A percentile compares a stretch with the other conserved stretches of the same genome.
Evolutionary conservation across 2,888 invertebrate species (phyloP).

Genomic region (Plebejus melissa): DNA sequence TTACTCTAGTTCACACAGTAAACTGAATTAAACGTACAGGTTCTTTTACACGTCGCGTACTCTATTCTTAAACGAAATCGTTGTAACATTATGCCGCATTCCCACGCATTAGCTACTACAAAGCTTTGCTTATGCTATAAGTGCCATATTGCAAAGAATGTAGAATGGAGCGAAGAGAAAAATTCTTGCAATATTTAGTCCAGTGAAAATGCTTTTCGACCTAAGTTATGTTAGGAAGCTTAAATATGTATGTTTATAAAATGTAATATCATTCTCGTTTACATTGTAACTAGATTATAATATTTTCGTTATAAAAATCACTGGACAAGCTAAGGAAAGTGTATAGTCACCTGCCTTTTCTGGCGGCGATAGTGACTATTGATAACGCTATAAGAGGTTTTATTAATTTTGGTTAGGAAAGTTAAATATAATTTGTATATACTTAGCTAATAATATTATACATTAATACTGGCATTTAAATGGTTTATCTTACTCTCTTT

Average conservation of each 20-base stretch:
- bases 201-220: conserved; percentile 5
- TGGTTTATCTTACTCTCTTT: too few relatives aligned
- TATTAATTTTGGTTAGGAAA: too few relatives aligned
- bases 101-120: conserved; percentile 23
- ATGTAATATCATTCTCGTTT: conserved; percentile 3
- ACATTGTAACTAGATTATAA: not conserved
- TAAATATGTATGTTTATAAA: conserved; percentile 7
- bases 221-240: not conserved
- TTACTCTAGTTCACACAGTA: conserved; percentile 12
- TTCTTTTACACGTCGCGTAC: conserved; percentile 1
- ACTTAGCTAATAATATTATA: too few relatives aligned
- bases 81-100: conserved; percentile 26
- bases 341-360: not conserved
- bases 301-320: not conserved
- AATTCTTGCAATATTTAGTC: not conserved
- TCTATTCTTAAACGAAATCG: conserved; percentile 27
- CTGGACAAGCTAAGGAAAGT: not conserved
- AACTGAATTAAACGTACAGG: conserved; percentile 12
- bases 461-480: too few relatives aligned
- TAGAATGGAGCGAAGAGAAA: conserved; percentile 6
- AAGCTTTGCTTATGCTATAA: conserved; percentile 10
- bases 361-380: too few relatives aligned
- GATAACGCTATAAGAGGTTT: too few relatives aligned
- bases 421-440: too few relatives aligned
- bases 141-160: conserved; percentile 7